Base-by-base conservation (phyloP, 1,140 invertebrate genomes). In the Diploscapter pachys region DNA sequence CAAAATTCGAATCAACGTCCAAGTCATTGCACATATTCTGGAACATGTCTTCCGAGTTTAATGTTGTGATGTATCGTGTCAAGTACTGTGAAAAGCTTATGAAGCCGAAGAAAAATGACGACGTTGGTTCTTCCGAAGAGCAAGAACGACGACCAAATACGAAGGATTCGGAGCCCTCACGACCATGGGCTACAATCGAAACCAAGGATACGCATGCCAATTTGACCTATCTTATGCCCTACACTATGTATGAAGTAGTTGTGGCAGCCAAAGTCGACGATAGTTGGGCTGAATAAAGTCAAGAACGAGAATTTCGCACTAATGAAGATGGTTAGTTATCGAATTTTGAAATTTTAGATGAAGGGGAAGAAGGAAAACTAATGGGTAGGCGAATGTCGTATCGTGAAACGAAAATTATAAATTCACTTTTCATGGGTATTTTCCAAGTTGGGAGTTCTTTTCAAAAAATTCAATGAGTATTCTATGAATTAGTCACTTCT, bases 241-340 rank as follows among this genome's bases (percentile, higher is more conserved):
- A 77, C 65, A 76, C 77, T 5, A 31, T 66, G 48, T 79, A 79
- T 59, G 71, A 79, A 63, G 71, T 79, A 56, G 72, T 72, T 48
- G 63, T 79, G 52, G 71, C 78, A 0, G 78, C 78, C 9, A 31
- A 31, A 31, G 76, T 71, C 68, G 31, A 70, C 68, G 8, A 70
- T 70, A 59, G 68, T 61, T 61, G 68, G 31, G 31, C 31, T 31
- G 31, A 31, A 31, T 73, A 56, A n/a, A 77, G 78, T 50, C 78
- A 76, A 11, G 65, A 73, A 49, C 76, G 77, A 59, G 75, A 55
- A 3, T n/a, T 56, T 51, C 53, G 63, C 54, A 78, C 77, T 59
- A 51, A 63, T 13, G 77, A 78, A 66, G 77, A 78, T 64, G 77
- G 77, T 78, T 62, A 57, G 77, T 78, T 64, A 54, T 61, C 63